Evolutionary conservation across 2,888 invertebrate genomes (phyloP).

Genomic region (Tuta absoluta): DNA sequence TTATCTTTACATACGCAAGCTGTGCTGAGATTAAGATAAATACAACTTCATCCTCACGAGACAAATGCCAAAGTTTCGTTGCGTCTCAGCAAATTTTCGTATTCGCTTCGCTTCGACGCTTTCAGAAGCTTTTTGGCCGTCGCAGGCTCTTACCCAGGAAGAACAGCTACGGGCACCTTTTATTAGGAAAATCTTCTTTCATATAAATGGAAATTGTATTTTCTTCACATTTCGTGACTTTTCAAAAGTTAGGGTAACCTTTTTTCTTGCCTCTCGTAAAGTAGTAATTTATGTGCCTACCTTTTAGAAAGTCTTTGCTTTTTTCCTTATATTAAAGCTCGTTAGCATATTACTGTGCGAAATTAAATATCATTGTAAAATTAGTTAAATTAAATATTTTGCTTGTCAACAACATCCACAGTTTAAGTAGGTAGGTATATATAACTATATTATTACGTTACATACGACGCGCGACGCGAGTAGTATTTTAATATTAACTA

Average conservation of each 20-base stretch:
- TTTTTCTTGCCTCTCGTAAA: not conserved
- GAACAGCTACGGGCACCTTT: not conserved
- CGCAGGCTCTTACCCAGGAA: constrained; percentile 11
- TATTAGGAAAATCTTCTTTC: constrained; percentile 3
- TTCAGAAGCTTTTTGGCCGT: constrained; percentile 9
- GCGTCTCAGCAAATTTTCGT: constrained; percentile 26
- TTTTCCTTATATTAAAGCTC: not conserved
- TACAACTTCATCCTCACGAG: not conserved
- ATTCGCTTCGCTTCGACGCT: constrained; percentile 23
- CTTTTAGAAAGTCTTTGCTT: not conserved
- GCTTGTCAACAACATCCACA: no score
- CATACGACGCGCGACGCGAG: no score
- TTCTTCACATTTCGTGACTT: constrained; percentile 1
- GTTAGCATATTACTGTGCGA: no score
- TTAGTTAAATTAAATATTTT: no score
- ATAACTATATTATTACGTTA: no score
- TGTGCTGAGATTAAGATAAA: constrained; percentile 7
- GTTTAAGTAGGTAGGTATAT: no score
- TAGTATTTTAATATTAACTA: no score
- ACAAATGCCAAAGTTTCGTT: constrained; percentile 22
- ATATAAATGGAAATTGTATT: constrained; percentile 11
- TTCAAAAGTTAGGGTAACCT: not conserved
- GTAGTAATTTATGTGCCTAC: not conserved
- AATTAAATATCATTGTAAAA: no score
- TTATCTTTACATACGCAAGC: constrained; percentile 1